phyloP scores from a whole-genome alignment of 2,888 invertebrate species.

The Pyralis farinalis region DNA sequence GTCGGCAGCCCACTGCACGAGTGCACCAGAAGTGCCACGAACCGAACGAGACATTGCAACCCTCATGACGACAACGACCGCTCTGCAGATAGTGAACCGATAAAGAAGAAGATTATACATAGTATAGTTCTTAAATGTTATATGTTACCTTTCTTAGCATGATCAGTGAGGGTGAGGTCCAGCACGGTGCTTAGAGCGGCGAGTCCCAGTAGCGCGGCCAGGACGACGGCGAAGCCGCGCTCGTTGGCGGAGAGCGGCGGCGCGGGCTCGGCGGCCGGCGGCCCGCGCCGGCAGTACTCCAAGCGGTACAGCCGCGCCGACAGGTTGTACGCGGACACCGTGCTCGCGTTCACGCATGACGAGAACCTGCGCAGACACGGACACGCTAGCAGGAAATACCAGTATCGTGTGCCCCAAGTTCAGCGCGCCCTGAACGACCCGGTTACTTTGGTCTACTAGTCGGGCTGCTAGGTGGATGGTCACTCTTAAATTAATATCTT shows the following conservation, averaged over 20 bases:
- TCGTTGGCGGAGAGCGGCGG: slow-evolving; percentile 34
- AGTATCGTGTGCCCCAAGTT: too few species aligned
- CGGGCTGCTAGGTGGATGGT: too few species aligned
- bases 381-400: neutral
- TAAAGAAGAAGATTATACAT: too few species aligned
- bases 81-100: too few species aligned
- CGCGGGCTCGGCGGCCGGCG: slow-evolving; percentile 6
- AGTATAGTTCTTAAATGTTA: neutral
- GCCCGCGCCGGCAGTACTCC: slow-evolving; percentile 49
- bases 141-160: slow-evolving; percentile 50
- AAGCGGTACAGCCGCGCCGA: slow-evolving; percentile 49
- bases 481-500: too few species aligned
- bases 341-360: slow-evolving; percentile 57
- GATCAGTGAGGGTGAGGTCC: slow-evolving; percentile 50
- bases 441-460: too few species aligned
- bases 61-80: too few species aligned
- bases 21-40: too few species aligned
- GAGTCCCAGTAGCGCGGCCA: slow-evolving; percentile 50
- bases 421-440: too few species aligned
- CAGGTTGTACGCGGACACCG: slow-evolving; percentile 45
- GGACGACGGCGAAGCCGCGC: slow-evolving; percentile 42
- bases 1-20: too few species aligned
- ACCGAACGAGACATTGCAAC: too few species aligned
- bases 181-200: slow-evolving; percentile 50
- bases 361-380: slow-evolving; percentile 44